phyloP scores from a whole-genome alignment of 1,140 invertebrate genomes.

The Neotoxoptera formosana region DNA sequence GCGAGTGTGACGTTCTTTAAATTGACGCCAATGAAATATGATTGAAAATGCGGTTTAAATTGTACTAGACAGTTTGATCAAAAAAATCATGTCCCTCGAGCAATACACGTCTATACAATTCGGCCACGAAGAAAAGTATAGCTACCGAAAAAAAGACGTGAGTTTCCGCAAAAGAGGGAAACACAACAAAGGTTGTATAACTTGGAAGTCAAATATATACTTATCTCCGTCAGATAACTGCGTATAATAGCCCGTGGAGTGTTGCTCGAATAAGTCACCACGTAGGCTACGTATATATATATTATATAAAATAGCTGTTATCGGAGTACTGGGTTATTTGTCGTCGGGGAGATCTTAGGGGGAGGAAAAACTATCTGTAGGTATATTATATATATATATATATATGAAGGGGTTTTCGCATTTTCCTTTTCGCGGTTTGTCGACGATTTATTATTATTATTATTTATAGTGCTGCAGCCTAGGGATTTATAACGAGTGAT shows the following conservation, averaged over 20 bases:
- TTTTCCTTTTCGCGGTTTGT: neutral
- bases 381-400: neutral
- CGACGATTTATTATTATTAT: slow-evolving; percentile 28
- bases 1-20: too few relatives aligned
- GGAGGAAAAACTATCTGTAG: neutral
- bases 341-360: neutral
- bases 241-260: neutral
- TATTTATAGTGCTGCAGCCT: neutral
- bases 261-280: slow-evolving; percentile 1
- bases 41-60: neutral
- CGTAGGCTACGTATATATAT: neutral
- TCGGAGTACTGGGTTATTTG: neutral
- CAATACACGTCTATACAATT: neutral
- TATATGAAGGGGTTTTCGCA: neutral
- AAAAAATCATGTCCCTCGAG: neutral
- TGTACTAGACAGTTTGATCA: neutral
- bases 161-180: neutral
- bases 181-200: neutral
- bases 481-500: neutral
- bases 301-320: slow-evolving; percentile 9
- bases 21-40: neutral
- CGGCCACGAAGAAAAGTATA: neutral
- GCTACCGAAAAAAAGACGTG: neutral
- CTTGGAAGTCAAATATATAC: slow-evolving; percentile 5
- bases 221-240: neutral